These are phyloP conservation scores for Merodon equestris DNA, from an alignment of 2,888 invertebrate species.

Conservation along the genomic window DNA sequence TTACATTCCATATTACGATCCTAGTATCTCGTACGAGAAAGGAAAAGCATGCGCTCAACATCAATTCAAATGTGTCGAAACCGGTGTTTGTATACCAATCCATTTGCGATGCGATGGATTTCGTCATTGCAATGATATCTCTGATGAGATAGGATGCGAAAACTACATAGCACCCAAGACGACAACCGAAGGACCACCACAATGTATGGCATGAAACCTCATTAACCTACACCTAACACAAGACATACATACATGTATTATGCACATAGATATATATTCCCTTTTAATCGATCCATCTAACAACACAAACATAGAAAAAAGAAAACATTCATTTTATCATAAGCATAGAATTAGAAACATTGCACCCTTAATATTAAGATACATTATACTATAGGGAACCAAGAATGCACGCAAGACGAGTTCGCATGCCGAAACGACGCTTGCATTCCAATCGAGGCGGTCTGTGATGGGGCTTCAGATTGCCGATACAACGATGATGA, in stretches of 20 bases:
- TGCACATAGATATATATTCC: constrained; percentile 2
- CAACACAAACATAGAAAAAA: constrained; percentile 6
- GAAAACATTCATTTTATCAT: constrained; percentile 28
- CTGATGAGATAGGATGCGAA: constrained; percentile 81
- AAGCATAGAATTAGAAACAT: not conserved
- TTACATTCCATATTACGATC: constrained; percentile 57
- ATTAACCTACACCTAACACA: constrained; percentile 21
- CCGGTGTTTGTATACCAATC: constrained; percentile 82
- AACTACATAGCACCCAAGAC: constrained; percentile 59
- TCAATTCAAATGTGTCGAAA: constrained; percentile 82
- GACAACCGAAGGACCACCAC: constrained; percentile 38
- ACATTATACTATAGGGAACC: constrained; percentile 37
- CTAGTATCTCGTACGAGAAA: constrained; percentile 70
- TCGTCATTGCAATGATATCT: constrained; percentile 82
- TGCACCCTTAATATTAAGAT: constrained; percentile 13
- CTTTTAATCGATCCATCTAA: constrained; percentile 3
- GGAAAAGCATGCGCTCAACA: constrained; percentile 78
- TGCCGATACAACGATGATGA: constrained; percentile 89
- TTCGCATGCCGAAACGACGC: constrained; percentile 82
- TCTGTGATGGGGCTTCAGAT: constrained; percentile 90
- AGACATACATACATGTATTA: constrained; percentile 1
- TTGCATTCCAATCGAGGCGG: constrained; percentile 88
- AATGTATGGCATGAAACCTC: constrained; percentile 62
- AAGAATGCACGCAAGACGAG: constrained; percentile 75
- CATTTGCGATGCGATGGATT: constrained; percentile 80